Base-by-base conservation (phyloP, 1,140 invertebrate species). In the Proctacanthus coquilletti region DNA sequence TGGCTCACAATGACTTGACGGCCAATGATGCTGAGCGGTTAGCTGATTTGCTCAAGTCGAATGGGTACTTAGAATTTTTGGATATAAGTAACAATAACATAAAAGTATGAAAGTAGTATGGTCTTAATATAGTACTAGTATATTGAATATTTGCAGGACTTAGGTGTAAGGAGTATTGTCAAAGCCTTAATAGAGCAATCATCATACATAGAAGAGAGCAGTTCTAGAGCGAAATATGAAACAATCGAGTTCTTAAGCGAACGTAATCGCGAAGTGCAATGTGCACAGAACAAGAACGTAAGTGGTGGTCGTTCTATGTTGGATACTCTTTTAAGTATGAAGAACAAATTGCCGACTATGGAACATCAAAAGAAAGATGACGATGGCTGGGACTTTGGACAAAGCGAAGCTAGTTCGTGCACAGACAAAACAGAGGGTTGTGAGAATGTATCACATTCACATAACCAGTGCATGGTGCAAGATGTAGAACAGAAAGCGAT, bases 1-100 rank as follows among this genome's bases (percentile, higher is more conserved):
- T 92, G 43, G 81, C 79, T 36, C 83, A 89, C 53, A 91, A 91
- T 53, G 67, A 75, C 46, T 64, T 92, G 39, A 68, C 71, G 42
- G 63, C 72, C 19, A 64, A 68, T 39, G 86, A 92, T 67, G 84
- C 82, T 11, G 68, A 74, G 45, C 82, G 87, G 43, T 62, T 92
- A 23, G 80, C 74, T 29, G 69, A 72, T 29, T 62, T 84, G 45
- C 61, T 85, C 36, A 66, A 70, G 40, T 62, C 69, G 42, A 85
- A 84, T 59, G 66, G 66, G 34, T 69, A 70, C 32, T 62, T 92
- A 43, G 75, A 85, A 50, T 60, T 88, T 18, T 58, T 92, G 18
- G 85, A 92, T 59, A 68, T 67, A 32, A 79, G 77, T 51, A 82
- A 83, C 53, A 82, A 83, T 50, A 66, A 72, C 45, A 72, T 81